Evolutionary conservation across 2,113 vertebrate genomes (phyloP), one percentile per base, ranked within the genome.

Genomic region (Aviceda subcristata): DNA sequence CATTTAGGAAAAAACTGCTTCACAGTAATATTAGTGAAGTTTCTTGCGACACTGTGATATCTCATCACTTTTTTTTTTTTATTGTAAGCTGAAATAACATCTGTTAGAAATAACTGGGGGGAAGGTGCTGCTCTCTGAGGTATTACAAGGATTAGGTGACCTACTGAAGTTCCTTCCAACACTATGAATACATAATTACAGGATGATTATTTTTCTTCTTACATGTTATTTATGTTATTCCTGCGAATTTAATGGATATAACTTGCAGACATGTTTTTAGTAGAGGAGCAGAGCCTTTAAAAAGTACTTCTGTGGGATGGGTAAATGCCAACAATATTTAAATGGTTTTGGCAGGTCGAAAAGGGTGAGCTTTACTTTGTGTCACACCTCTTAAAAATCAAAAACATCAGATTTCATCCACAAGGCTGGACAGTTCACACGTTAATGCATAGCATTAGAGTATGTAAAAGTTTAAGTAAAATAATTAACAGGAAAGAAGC

Each of bases 381-480:
- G 62, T 64, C 41, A 16, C 43, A 34, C 7, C 15, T 90, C 23
- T 79, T 94, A 86, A 93, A 95, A 67, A 30, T 90, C 87, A 86
- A 50, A 74, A 85, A 5, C 36, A 88, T 57, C 19, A 72, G 45
- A 39, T 69, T 89, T 39, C 23, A 77, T 94, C 79, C 41, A 71
- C 10, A 83, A 56, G 34, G 27, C 7, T 87, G 36, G 48, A 72
- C 11, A 91, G 32, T 81, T 94, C 90, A 82, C 32, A 62, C 29
- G 41, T 81, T 92, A 57, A 41, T 36, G 27, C 75, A 91, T 23
- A 39, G 14, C 24, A 85, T 22, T 63, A 81, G 8, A 62, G 7
- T 34, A 80, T 43, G 50, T 56, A 88, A 92, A 97, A 85, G 3
- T 46, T 79, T 50, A 90, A 89, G 78, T 74, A 92, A 94, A 96